Evolutionary conservation across 2,797 vertebrate species (phyloP).

Genomic region (Girardinus metallicus): DNA sequence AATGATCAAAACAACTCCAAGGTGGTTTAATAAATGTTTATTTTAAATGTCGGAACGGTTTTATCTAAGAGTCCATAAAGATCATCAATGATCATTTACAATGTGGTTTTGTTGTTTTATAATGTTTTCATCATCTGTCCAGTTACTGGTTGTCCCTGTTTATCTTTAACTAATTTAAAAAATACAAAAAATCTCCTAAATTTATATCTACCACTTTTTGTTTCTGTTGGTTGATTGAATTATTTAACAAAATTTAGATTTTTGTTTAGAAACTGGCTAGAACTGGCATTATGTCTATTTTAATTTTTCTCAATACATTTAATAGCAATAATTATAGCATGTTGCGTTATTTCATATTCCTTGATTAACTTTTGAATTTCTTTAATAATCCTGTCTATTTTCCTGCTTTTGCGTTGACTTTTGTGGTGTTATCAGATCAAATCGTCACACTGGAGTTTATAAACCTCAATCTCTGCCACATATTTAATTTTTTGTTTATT

Average conservation of each 20-base stretch:
- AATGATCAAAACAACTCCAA: not conserved
- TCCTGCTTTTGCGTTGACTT: not conserved
- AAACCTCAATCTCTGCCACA: not conserved
- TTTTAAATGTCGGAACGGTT: not conserved
- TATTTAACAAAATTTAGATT: too few relatives aligned
- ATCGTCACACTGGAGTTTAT: too few relatives aligned
- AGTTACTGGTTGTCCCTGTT: too few relatives aligned
- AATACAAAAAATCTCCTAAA: not conserved
- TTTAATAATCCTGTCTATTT: not conserved
- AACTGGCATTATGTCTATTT: not conserved
- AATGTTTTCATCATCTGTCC: too few relatives aligned
- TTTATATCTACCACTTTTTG: not conserved
- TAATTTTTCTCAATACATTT: too few relatives aligned
- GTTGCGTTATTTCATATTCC: not conserved
- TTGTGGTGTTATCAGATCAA: not conserved
- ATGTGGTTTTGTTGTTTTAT: too few relatives aligned
- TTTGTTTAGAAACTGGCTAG: not conserved
- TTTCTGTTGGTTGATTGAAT: not conserved
- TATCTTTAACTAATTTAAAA: not conserved
- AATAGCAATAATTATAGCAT: too few relatives aligned
- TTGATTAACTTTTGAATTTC: not conserved
- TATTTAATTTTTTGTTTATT: conserved; percentile 1
- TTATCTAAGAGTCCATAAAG: not conserved
- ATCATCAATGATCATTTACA: too few relatives aligned
- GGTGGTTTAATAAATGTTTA: not conserved